Conservation (phyloP, 2,113 vertebrate genomes). For the Hymenochirus boettgeri region DNA sequence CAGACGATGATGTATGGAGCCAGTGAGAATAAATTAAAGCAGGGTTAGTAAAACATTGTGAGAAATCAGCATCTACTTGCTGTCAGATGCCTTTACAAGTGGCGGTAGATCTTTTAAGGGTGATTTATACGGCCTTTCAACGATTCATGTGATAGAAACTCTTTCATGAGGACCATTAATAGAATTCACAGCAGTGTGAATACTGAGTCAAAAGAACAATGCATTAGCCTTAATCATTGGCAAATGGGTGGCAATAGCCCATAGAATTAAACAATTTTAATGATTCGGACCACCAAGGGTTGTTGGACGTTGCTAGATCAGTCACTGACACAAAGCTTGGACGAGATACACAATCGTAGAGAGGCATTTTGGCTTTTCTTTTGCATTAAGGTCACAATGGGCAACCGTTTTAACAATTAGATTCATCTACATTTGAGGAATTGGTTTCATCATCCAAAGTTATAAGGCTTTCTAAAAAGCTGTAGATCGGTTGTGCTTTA, state of each 20-base stretch:
- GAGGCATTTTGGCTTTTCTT: no score
- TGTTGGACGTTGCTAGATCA: neutral
- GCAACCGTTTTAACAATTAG: neutral
- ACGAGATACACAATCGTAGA: no score
- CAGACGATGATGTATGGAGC: neutral
- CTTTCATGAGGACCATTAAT: neutral
- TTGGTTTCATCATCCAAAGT: neutral
- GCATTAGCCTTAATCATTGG: neutral
- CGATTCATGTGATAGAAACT: slow-evolving; percentile 2
- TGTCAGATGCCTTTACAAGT: neutral
- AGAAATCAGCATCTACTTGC: neutral
- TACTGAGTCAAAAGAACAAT: neutral
- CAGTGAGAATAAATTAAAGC: neutral
- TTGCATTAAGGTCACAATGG: no score
- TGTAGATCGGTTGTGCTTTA: no score
- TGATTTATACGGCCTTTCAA: neutral
- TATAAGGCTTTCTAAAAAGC: no score
- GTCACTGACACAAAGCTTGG: neutral
- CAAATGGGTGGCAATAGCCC: neutral
- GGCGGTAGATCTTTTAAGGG: neutral
- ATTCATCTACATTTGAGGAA: neutral
- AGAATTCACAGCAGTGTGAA: neutral
- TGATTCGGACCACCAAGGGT: neutral
- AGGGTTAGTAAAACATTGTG: neutral
- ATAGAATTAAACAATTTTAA: neutral